phyloP scores from a whole-genome alignment of 2,113 vertebrate species.

The Athene noctua region DNA sequence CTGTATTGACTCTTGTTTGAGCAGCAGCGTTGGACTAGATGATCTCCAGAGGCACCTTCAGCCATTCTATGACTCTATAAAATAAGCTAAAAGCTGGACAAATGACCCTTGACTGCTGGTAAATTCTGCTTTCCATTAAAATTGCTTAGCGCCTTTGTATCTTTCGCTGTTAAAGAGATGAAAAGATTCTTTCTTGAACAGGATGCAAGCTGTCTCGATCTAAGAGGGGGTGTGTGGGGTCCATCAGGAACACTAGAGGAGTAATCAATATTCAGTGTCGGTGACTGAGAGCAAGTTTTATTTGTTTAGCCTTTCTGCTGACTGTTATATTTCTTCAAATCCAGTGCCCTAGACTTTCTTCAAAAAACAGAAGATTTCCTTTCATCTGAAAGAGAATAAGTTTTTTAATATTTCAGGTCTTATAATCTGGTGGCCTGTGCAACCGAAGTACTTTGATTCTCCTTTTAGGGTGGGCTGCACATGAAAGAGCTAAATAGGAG shows the following conservation, averaged over 20 bases:
- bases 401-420: background rate
- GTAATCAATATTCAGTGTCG: background rate
- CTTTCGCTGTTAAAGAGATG: background rate
- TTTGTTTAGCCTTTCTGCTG: background rate
- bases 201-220: background rate
- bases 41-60: background rate
- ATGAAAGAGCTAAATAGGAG: background rate
- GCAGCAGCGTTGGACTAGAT: rapidly evolving
- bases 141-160: background rate
- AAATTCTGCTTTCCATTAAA: background rate
- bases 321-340: background rate
- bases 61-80: background rate
- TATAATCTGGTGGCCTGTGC: background rate
- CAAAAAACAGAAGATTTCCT: background rate
- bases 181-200: background rate
- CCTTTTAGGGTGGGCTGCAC: background rate
- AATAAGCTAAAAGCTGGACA: background rate
- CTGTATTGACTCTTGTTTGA: background rate
- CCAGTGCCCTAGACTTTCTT: background rate
- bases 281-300: background rate
- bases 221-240: rapidly evolving
- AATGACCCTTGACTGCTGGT: background rate
- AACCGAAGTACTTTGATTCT: background rate
- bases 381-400: background rate
- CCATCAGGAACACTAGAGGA: background rate